phyloP scores from a whole-genome alignment of 2,113 vertebrate species.

The Psophia crepitans region DNA sequence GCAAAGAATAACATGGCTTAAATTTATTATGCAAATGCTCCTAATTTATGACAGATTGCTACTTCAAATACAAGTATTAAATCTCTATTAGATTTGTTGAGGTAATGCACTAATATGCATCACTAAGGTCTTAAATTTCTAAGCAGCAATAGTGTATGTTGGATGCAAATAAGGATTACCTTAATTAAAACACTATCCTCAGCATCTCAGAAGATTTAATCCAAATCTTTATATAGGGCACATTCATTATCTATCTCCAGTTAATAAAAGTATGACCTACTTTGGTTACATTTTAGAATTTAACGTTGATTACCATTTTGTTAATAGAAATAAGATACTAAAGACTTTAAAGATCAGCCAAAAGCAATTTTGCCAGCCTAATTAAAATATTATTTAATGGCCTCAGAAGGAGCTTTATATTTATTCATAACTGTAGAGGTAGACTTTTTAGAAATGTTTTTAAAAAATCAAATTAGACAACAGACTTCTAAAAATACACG shows the following conservation, averaged over 20 bases:
- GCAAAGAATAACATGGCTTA: conserved; percentile 69
- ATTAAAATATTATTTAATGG: conserved; percentile 74
- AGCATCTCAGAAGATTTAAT: conserved; percentile 73
- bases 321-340: conserved; percentile 78
- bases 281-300: conserved; percentile 75
- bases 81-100: conserved; percentile 74
- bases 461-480: conserved; percentile 37
- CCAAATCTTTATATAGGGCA: conserved; percentile 75
- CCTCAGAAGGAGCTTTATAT: conserved; percentile 72
- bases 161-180: conserved; percentile 79
- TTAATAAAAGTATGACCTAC: conserved; percentile 80
- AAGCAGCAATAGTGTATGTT: conserved; percentile 72
- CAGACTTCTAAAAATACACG: conserved; percentile 17
- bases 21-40: conserved; percentile 73
- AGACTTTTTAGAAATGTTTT: conserved; percentile 50
- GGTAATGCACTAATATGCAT: conserved; percentile 71
- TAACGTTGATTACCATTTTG: conserved; percentile 81
- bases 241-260: conserved; percentile 77
- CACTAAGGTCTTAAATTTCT: conserved; percentile 74
- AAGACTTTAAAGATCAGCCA: conserved; percentile 73
- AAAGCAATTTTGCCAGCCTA: conserved; percentile 78
- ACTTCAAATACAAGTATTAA: conserved; percentile 76
- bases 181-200: conserved; percentile 79
- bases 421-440: conserved; percentile 47
- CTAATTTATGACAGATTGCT: conserved; percentile 79